These are phyloP conservation scores for Idaea biselata DNA, from an alignment of 2,888 invertebrate genomes.

Conservation along the genomic window DNA sequence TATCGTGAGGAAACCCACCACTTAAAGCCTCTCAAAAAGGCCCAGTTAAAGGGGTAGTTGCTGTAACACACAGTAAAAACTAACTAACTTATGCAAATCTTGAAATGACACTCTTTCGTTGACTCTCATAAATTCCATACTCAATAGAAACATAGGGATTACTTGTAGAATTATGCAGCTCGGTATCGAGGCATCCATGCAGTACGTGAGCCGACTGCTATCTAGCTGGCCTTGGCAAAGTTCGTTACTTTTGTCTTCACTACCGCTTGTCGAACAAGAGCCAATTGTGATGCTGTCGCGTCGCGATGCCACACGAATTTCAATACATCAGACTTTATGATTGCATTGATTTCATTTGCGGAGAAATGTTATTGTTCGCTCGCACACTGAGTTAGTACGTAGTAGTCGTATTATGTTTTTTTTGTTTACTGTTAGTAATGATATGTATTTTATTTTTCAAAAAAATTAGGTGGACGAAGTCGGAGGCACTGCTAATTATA, in stretches of 20 bases:
- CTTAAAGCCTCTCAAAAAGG: too few species aligned
- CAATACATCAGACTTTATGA: neutral
- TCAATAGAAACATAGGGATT: neutral
- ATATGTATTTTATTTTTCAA: too few species aligned
- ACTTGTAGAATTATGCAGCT: neutral
- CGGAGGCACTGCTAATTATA: too few species aligned
- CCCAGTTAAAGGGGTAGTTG: too few species aligned
- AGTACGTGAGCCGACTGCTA: slow-evolving; percentile 44
- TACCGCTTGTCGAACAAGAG: neutral
- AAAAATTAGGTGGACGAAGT: too few species aligned
- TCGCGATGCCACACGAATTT: neutral
- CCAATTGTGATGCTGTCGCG: neutral
- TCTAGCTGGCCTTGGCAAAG: slow-evolving; percentile 40
- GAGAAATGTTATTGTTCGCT: neutral
- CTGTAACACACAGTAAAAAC: too few species aligned
- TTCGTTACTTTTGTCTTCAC: slow-evolving; percentile 35
- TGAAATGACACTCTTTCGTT: neutral
- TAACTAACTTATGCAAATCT: too few species aligned
- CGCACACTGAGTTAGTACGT: neutral
- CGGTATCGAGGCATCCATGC: slow-evolving; percentile 22
- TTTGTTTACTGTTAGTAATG: too few species aligned
- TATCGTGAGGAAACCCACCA: too few species aligned
- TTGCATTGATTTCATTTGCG: neutral
- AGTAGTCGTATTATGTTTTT: too few species aligned
- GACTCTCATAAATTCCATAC: neutral